These are phyloP conservation scores for Chunga burmeisteri DNA, from an alignment of 2,113 vertebrate genomes.

Conservation along the genomic window DNA sequence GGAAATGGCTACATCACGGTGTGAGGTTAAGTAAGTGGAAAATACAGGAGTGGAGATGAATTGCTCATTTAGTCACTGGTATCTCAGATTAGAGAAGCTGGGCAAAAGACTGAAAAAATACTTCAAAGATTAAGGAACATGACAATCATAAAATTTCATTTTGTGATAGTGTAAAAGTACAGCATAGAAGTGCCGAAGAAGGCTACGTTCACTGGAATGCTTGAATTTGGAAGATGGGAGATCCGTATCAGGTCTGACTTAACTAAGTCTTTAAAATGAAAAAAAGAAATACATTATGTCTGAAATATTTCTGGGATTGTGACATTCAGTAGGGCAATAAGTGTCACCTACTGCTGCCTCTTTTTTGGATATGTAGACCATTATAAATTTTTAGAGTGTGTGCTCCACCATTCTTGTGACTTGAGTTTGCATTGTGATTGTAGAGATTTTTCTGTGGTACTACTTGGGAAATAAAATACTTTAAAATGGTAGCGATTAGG, in stretches of 20 bases:
- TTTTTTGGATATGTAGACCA: background rate
- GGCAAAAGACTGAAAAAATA: background rate
- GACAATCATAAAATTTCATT: background rate
- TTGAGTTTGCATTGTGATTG: background rate
- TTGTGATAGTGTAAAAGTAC: background rate
- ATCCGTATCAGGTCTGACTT: background rate
- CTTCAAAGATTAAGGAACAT: background rate
- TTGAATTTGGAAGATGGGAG: background rate
- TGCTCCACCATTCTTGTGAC: background rate
- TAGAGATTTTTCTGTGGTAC: background rate
- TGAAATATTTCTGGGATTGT: background rate
- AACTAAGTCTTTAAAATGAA: background rate
- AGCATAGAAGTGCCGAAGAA: background rate
- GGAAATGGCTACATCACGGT: background rate
- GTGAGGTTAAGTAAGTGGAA: background rate
- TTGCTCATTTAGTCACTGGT: background rate
- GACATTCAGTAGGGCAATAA: background rate
- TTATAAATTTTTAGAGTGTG: background rate
- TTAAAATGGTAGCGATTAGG: background rate
- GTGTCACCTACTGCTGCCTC: background rate
- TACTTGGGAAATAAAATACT: background rate
- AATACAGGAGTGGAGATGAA: background rate
- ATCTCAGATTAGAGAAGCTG: background rate
- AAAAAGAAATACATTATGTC: background rate
- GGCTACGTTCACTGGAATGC: background rate